A percentile compares a stretch with the other conserved stretches of the same genome.
These are phyloP conservation scores for Drosophila fuyamai DNA, from an alignment of 1,140 invertebrate genomes.

Conservation along the genomic window DNA sequence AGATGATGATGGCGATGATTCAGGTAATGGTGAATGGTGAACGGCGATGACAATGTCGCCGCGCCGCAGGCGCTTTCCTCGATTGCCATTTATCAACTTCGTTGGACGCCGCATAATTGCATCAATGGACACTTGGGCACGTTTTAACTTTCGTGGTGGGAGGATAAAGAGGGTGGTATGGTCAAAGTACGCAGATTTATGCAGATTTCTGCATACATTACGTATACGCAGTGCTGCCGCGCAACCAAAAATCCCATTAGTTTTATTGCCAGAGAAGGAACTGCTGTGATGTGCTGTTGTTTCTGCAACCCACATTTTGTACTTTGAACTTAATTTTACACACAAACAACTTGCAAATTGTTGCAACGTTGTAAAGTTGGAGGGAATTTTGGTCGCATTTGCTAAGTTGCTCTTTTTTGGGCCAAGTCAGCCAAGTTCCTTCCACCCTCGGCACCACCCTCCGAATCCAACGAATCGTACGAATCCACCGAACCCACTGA, in stretches of 20 bases:
- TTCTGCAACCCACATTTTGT: constrained; percentile 72
- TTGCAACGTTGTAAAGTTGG: constrained; percentile 38
- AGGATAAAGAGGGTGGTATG: neutral
- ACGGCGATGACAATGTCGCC: constrained; percentile 43
- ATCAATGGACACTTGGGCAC: constrained; percentile 74
- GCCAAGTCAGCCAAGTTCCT: constrained; percentile 35
- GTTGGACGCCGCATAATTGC: constrained; percentile 66
- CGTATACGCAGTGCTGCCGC: constrained; percentile 66
- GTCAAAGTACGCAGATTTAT: constrained; percentile 35
- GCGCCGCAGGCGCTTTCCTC: constrained; percentile 39
- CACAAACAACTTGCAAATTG: constrained; percentile 68
- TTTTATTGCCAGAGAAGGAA: constrained; percentile 39
- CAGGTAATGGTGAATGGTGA: constrained; percentile 13
- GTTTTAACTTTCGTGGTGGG: constrained; percentile 26
- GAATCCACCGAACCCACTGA: neutral
- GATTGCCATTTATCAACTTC: constrained; percentile 81
- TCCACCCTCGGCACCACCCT: neutral
- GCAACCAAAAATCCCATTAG: constrained; percentile 59
- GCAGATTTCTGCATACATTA: constrained; percentile 61
- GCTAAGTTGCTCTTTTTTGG: constrained; percentile 41
- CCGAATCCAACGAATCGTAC: neutral
- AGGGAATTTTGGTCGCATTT: constrained; percentile 24
- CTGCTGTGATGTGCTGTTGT: constrained; percentile 25
- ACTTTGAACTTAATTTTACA: constrained; percentile 77
- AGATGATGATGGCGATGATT: constrained; percentile 29